Conservation (phyloP, 2,113 vertebrate species). For the Microcebus jonahi region DNA sequence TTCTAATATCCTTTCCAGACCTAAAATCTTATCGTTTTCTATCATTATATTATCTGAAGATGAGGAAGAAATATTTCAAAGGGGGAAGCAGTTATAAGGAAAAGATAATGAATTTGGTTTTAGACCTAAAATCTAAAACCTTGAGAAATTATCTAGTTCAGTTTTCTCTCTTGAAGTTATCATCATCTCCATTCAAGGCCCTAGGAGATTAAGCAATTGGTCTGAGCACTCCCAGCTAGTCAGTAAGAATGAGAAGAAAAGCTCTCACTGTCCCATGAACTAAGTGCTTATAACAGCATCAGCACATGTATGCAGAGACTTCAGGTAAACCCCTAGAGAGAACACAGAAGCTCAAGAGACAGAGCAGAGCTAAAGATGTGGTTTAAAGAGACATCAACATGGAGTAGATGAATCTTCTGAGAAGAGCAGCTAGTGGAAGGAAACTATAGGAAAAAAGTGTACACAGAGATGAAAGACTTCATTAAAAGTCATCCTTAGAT, state of each 20-base stretch:
- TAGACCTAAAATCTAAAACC: constrained; percentile 33
- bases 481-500: neutral
- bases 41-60: neutral
- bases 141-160: neutral
- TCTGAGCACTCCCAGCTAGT: neutral
- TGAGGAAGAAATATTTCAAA: constrained; percentile 17
- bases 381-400: neutral
- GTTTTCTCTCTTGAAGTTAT: neutral
- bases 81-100: neutral
- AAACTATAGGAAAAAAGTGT: neutral
- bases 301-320: neutral
- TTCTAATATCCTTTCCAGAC: neutral
- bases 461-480: neutral
- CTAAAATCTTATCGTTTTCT: constrained; percentile 5
- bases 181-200: neutral
- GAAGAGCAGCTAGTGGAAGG: neutral
- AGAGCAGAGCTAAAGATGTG: neutral
- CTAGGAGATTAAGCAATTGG: neutral
- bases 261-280: neutral
- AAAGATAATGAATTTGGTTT: constrained; percentile 19
- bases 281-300: neutral
- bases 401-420: neutral
- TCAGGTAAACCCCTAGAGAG: neutral
- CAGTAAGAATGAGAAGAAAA: neutral
- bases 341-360: constrained; percentile 23